Base-by-base conservation (phyloP, 2,888 invertebrate genomes). In the Cerceris rybyensis region DNA sequence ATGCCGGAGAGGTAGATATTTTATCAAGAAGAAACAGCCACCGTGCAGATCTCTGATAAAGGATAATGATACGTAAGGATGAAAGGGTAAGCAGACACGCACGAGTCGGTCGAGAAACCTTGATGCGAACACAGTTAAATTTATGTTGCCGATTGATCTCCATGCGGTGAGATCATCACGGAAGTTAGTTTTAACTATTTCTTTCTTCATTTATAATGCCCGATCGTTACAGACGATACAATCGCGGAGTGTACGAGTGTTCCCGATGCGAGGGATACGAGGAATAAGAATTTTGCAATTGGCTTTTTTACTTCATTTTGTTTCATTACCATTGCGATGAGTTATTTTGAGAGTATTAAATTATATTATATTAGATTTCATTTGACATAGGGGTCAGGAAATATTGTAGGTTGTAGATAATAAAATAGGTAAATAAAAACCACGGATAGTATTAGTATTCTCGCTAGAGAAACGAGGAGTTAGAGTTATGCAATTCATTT, bases 151-250 rank as follows among this genome's bases (percentile, higher is more conserved):
- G 50, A 49, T 64, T 70, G 63, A 72, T 69, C 73, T 73, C 66
- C 64, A 65, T 54, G 17, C 1, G 58, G 70, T 77, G 79, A 80
- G 79, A 77, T 80, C 79, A 80, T 77, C 77, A 28, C 73, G 79
- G 77, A 80, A 80, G 75, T 67, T 52, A 54, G 66, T 55, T 64
- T 71, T 65, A 67, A 59, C 59, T 46, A 70, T 76, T 76, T 58
- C 63, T 77, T 77, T 80, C 79, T 80, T 80, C 67, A 50, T 61
- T 61, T 69, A 16, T 42, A 57, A 49, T 8, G 52, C 28, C 8
- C 11, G 67, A 75, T 67, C 50, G 11, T 46, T 52, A n/a, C n/a
- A 13, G 7, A 6, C 50, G 69, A 77, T 77, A 67, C 13, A 58
- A 74, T 49, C 61, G 6, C 28, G 46, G 52, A n/a, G 11, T 41